A percentile compares a stretch with the other conserved stretches of the same genome.
Conservation (phyloP, 2,888 invertebrate genomes). For the Axea sp. region DNA sequence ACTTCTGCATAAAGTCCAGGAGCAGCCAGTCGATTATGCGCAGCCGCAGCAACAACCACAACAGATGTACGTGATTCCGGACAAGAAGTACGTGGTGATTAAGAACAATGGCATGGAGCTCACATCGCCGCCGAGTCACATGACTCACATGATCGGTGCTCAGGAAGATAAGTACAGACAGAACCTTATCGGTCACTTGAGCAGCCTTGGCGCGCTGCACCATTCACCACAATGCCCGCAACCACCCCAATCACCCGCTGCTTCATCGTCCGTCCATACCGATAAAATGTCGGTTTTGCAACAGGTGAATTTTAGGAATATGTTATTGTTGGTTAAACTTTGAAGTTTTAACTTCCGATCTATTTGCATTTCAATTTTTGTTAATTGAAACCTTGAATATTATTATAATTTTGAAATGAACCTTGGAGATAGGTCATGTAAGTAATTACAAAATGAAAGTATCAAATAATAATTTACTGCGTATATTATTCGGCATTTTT, state of each 20-base stretch:
- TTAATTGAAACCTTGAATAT: too few relatives aligned
- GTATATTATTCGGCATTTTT: too few relatives aligned
- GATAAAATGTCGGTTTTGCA: conserved; percentile 73
- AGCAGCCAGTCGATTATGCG: conserved; percentile 75
- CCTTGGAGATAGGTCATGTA: too few relatives aligned
- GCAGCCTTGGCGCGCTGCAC: conserved; percentile 69
- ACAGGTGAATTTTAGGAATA: conserved; percentile 67
- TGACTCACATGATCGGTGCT: conserved; percentile 76
- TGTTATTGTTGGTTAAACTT: too few relatives aligned
- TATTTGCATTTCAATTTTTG: too few relatives aligned
- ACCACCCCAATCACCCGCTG: conserved; percentile 71
- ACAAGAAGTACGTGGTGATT: conserved; percentile 84
- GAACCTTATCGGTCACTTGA: conserved; percentile 69
- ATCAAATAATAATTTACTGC: too few relatives aligned
- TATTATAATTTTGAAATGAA: too few relatives aligned
- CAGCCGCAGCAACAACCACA: conserved; percentile 68
- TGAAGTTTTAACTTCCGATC: too few relatives aligned
- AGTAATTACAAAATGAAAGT: too few relatives aligned
- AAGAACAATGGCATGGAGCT: conserved; percentile 80
- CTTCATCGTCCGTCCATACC: conserved; percentile 66
- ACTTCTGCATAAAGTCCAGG: conserved; percentile 72
- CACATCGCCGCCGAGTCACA: conserved; percentile 68
- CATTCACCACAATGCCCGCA: conserved; percentile 73
- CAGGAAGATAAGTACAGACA: conserved; percentile 79
- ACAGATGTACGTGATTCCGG: conserved; percentile 77